Conservation (phyloP, 1,140 invertebrate genomes). For the Drosophila ohnishii region DNA sequence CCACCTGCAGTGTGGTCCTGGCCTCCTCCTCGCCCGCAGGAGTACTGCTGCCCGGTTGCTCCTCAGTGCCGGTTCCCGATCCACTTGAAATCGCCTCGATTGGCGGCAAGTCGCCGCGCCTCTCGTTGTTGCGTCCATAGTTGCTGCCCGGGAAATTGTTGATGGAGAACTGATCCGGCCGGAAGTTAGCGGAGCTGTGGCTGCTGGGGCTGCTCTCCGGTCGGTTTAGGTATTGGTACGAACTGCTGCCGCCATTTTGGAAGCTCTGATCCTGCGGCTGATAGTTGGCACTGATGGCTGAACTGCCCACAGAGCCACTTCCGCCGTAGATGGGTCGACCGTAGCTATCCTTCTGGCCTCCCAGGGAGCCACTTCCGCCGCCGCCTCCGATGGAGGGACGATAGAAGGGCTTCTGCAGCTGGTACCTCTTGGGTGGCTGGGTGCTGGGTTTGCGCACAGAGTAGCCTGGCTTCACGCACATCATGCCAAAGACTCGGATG, state of each 20-base stretch:
- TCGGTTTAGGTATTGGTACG: constrained; percentile 80
- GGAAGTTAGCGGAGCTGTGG: constrained; percentile 70
- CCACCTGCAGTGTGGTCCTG: constrained; percentile 64
- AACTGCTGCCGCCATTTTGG: constrained; percentile 59
- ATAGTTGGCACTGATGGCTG: constrained; percentile 72
- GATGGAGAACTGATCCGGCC: constrained; percentile 72
- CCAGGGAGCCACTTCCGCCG: constrained; percentile 16
- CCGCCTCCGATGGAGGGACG: constrained; percentile 48
- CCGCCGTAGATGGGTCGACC: constrained; percentile 73
- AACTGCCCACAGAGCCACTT: constrained; percentile 42
- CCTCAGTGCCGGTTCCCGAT: constrained; percentile 30
- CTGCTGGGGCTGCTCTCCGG: constrained; percentile 70
- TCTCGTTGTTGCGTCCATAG: constrained; percentile 78
- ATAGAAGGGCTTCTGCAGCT: constrained; percentile 80
- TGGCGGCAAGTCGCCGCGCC: constrained; percentile 69
- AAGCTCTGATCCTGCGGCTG: constrained; percentile 70
- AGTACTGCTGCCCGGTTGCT: constrained; percentile 65
- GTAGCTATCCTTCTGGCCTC: constrained; percentile 71
- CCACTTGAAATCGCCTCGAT: constrained; percentile 67
- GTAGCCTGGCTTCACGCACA: constrained; percentile 87
- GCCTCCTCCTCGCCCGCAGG: constrained; percentile 71
- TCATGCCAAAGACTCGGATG: constrained; percentile 96
- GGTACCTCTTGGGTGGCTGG: constrained; percentile 81
- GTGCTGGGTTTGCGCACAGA: constrained; percentile 76
- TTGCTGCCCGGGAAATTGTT: constrained; percentile 77